Evolutionary conservation across 1,140 invertebrate genomes (phyloP).

Genomic region (Marisa cornuarietis): DNA sequence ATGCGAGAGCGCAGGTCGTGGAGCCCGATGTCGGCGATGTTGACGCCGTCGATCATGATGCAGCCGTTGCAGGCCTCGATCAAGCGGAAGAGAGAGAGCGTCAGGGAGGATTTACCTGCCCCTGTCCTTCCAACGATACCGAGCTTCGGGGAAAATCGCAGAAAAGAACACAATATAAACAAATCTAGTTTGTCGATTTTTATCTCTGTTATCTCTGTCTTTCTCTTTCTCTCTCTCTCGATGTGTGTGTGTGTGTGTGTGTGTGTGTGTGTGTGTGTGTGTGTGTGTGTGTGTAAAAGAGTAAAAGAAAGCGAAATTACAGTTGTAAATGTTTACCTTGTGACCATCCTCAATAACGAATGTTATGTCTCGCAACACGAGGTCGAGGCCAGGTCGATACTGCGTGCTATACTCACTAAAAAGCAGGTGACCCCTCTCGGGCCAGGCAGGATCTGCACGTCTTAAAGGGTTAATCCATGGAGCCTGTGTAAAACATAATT

Average conservation of each 20-base stretch:
- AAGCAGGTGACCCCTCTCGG: constrained; percentile 38
- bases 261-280: too few species aligned
- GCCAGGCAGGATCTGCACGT: constrained; percentile 46
- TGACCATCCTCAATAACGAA: constrained; percentile 38
- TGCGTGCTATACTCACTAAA: constrained; percentile 45
- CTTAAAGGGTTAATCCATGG: neutral
- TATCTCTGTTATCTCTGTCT: too few species aligned
- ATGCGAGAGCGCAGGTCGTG: constrained; percentile 19
- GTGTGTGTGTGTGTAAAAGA: too few species aligned
- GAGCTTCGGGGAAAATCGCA: neutral
- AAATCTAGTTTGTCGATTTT: neutral
- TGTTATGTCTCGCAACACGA: constrained; percentile 54
- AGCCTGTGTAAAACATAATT: constrained; percentile 7
- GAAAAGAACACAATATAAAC: too few species aligned
- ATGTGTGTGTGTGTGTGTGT: too few species aligned
- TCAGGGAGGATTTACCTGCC: too few species aligned
- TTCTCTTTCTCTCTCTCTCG: too few species aligned
- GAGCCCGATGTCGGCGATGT: constrained; percentile 24
- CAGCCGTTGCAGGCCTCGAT: too few species aligned
- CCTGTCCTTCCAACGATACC: too few species aligned
- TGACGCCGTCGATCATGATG: neutral
- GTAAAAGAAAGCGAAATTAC: too few species aligned
- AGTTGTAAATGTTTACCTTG: neutral
- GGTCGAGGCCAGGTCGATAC: constrained; percentile 54
- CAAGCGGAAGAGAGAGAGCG: too few species aligned